A percentile compares a stretch with the other conserved stretches of the same genome.
These are phyloP conservation scores for Beris morrisii DNA, from an alignment of 2,888 invertebrate species.

Conservation along the genomic window DNA sequence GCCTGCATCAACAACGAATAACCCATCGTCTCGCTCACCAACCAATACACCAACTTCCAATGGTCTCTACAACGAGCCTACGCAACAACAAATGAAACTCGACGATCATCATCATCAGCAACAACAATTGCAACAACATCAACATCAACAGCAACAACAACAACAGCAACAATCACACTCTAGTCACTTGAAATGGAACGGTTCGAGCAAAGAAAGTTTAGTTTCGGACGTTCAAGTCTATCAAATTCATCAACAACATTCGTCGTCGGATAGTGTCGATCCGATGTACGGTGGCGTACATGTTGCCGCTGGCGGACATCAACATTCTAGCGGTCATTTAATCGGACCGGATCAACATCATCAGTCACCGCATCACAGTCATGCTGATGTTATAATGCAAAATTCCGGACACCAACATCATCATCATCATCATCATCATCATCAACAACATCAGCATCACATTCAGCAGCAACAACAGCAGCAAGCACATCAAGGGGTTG, in stretches of 20 bases:
- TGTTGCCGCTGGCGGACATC: constrained; percentile 20
- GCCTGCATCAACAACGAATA: constrained; percentile 36
- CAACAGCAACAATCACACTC: constrained; percentile 26
- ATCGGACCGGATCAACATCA: constrained; percentile 32
- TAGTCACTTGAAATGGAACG: constrained; percentile 43
- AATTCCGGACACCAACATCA: constrained; percentile 49
- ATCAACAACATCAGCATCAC: constrained; percentile 38
- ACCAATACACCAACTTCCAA: constrained; percentile 54
- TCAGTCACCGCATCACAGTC: constrained; percentile 28
- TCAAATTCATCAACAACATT: constrained; percentile 38
- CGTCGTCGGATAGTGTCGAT: constrained; percentile 29
- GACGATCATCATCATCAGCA: constrained; percentile 31
- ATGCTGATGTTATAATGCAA: constrained; percentile 34
- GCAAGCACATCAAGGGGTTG: constrained; percentile 50
- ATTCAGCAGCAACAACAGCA: constrained; percentile 47
- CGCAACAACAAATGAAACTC: constrained; percentile 33
- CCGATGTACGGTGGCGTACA: constrained; percentile 32
- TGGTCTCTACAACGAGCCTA: constrained; percentile 44
- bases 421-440: constrained; percentile 35
- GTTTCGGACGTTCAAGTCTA: constrained; percentile 39
- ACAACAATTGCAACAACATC: constrained; percentile 3
- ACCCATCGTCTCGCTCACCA: constrained; percentile 51
- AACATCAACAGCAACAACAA: constrained; percentile 16
- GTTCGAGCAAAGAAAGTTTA: constrained; percentile 34
- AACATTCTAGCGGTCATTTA: constrained; percentile 29